Base-by-base conservation (phyloP, 2,888 invertebrate species). In the Drosophila phalerata region DNA sequence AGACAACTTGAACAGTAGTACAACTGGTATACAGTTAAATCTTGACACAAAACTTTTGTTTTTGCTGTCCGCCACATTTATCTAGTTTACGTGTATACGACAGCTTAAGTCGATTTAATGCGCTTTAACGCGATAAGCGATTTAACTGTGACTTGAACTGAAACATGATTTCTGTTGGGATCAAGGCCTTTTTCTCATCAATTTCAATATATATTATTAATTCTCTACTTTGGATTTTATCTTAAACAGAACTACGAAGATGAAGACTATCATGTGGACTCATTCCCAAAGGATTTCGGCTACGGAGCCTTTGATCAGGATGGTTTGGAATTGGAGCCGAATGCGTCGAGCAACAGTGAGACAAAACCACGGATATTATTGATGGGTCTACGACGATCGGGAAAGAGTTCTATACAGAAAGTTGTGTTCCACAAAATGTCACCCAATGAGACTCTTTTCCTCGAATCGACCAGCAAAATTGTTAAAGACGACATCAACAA, bases 381-480 rank as follows among this genome's bases (percentile, higher is more conserved):
- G 25, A 98, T 99, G 98, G 99, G 99, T 3, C 94, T 98, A 15
- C 94, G 98, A 92, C 96, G 99, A 92, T 99, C 99, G 90, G 99
- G 99, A 51, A 99, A 99, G 93, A 99, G 99, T 56, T 99, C 99
- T 0, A 99, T 99, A 90, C 98, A 99, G 92, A 99, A 99, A 94
- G 99, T 99, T 5, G 99, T 99, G n/a, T 99, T 99, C 92, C 99
- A 99, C 93, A 99, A 99, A 94, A 99, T 99, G 98, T 98, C 99
- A 2, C 99, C 99, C 1, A 99, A 99, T 93, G 99, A 99, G 93
- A 99, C 99, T 0, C 94, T 99, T 60, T 99, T 99, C 92, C 93
- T 99, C 76, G 99, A 99, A 93, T 98, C 98, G 77, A 99, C 99
- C 53, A 98, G 98, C 92, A 98, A 99, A 94, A 98, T 99, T 82